Base-by-base conservation (phyloP, 2,797 vertebrate genomes). In the Poeciliopsis gracilis region DNA sequence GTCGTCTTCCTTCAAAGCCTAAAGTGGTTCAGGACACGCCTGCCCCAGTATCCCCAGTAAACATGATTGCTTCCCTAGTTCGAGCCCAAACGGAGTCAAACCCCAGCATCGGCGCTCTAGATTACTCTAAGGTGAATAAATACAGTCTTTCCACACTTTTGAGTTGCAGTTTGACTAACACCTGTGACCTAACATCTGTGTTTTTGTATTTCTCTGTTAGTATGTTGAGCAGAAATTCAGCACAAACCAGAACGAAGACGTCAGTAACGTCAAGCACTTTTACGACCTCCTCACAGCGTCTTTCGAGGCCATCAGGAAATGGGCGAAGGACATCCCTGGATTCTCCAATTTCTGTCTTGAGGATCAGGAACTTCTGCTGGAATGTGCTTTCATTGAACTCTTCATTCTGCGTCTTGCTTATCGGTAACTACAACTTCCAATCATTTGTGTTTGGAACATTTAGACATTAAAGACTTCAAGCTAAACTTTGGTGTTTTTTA, bases 1-100 rank as follows among this genome's bases (percentile, higher is more conserved):
- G 98, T n/a, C 97, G 98, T 9, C 92, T 99, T 63, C 98, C 98
- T 46, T 99, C 98, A 51, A 99, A 99, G 87, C 97, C 97, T 71
- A 98, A 97, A 85, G 95, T 94, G 61, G 84, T 88, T 71, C 90
- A 84, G 59, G 91, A 93, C 80, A 86, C 0, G 95, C 96, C 89
- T 0, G 43, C 80, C n/a, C 1, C 84, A 0, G 75, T 89, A 69
- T 91, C 92, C 72, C 96, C 97, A 0, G 92, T 96, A 73, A 97
- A 96, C 91, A 96, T 98, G 92, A 97, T 99, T 55, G 95, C 97
- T 2, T 97, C 97, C 2, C 95, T 99, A 0, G 97, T 99, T 88
- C 95, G 97, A 83, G 97, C 98, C 0, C 97, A 99, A 92, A 96
- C 98, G 0, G 97, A 98, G 89, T 97, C 97, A 0, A 95, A 96